Base-by-base conservation (phyloP, 1,140 invertebrate genomes). In the Homalodisca vitripennis region DNA sequence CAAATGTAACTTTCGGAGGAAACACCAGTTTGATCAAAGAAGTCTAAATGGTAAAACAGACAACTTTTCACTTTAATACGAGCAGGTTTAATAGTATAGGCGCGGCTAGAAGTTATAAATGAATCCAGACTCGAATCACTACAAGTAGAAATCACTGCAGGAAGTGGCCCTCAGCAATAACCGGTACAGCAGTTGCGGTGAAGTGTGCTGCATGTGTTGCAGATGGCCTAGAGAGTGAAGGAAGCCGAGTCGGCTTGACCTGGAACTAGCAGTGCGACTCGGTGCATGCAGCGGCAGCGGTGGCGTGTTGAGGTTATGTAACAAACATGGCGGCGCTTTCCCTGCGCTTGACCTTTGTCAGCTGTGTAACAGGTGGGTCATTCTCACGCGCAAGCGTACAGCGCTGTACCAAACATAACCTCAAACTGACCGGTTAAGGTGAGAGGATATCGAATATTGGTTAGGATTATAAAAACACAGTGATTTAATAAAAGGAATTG, bases 311-410 rank as follows among this genome's bases (percentile, higher is more conserved):
- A 13, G 29, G 6, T 60, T 60, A 60, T 29, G 55, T 60, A 60
- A 60, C 3, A 13, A 26, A 22, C 26, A 27, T n/a, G n/a, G n/a
- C n/a, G n/a, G 27, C 55, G 29, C 55, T 60, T 60, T 60, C 55
- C n/a, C 55, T 60, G 55, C 55, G 55, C 55, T 60, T 60, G 55
- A 60, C 55, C 55, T 60, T 60, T 60, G 26, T 41, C 26, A 26
- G 55, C 55, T 30, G 55, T 60, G 55, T 60, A 60, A 60, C 55
- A 60, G 55, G 55, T 60, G 55, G 24, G 55, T 60, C 55, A 60
- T n/a, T n/a, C 14, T 2, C 55, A 60, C 55, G 55, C 55, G 27
- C 55, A 51, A 27, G 55, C 55, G 55, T 26, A 53, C 48, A 12
- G 48, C 48, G 34, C 34, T n/a, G n/a, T n/a, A n/a, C n/a, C n/a